phyloP scores from a whole-genome alignment of 2,113 vertebrate species.

The Merops nubicus region DNA sequence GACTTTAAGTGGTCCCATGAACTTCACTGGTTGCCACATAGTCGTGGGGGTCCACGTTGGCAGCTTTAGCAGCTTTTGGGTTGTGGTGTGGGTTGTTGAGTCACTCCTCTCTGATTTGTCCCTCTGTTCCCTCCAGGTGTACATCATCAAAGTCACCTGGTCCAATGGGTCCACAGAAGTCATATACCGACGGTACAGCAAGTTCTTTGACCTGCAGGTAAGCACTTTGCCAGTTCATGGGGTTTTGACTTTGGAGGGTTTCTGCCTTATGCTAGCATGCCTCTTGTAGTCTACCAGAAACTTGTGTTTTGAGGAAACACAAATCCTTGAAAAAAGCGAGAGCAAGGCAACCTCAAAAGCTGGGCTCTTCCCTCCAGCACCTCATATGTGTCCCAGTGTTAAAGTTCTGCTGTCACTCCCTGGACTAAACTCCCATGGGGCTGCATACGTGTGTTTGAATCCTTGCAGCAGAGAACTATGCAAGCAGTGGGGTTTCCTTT shows the following conservation, averaged over 20 bases:
- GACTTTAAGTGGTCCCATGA: not conserved
- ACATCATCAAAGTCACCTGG: conserved; percentile 97
- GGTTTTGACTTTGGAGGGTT: not conserved
- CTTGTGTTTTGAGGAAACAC: not conserved
- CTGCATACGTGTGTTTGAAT: not conserved
- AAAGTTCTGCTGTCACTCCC: not conserved
- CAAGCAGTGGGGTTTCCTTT: not conserved
- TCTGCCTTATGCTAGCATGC: not conserved
- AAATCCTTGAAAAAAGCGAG: not conserved
- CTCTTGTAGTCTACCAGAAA: not conserved
- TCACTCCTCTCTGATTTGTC: not conserved
- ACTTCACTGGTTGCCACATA: not conserved
- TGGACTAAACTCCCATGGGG: accelerated
- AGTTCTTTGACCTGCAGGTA: conserved; percentile 98
- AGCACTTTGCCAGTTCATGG: not conserved
- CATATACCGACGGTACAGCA: conserved; percentile 98
- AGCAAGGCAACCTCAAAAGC: not conserved
- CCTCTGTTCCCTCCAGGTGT: conserved; percentile 80
- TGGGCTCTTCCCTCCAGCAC: not conserved
- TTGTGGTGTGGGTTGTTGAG: not conserved
- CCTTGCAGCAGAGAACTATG: not conserved
- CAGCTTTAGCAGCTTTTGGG: not conserved
- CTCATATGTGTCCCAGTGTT: not conserved
- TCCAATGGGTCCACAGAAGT: conserved; percentile 90
- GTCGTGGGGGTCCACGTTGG: accelerated